Evolutionary conservation across 1,140 invertebrate genomes (phyloP), one percentile per base, ranked within the genome.

Genomic region (Sitobion miscanthi): DNA sequence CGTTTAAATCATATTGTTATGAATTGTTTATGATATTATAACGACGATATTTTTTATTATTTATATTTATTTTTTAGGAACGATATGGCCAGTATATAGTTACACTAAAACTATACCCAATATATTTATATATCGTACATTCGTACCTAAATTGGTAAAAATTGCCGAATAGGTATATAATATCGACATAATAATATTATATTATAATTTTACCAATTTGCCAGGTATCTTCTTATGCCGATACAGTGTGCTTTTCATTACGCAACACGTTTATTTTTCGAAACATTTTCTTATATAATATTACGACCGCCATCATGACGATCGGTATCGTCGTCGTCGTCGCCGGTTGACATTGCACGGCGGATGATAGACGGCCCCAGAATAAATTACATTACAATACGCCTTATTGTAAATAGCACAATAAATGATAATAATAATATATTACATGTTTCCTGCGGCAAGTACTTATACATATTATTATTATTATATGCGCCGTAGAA

Each of bases 391-490:
- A 77, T 77, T 77, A 77, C 62, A 77, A 77, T 77, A 77, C 62
- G 62, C 30, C 14, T 77, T 45, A 86, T 86, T 86, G 83, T 45
- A 86, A 86, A 30, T n/a, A 49, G 1, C 45, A 86, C 23, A 86
- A 86, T 47, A 86, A 86, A 86, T 77, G 62, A n/a, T 77, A 77
- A 77, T 77, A 86, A 47, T 47, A 47, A 86, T 86, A 86, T 86
- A 86, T 86, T 47, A 86, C 85, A 86, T 1, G 38, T n/a, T 86
- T 86, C 85, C 85, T 86, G 85, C 14, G 25, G 45, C 45, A 47
- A 86, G 38, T 47, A 86, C 14, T 17, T 77, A 77, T n/a, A 77
- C 62, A n/a, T n/a, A 77, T 77, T n/a, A 42, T 42, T 42, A 42
- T 42, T 42, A 77, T 77, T 77, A 77, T 77, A 77, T 77, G n/a